Conservation (phyloP, 2,113 vertebrate genomes). For the Gavialis gangeticus region DNA sequence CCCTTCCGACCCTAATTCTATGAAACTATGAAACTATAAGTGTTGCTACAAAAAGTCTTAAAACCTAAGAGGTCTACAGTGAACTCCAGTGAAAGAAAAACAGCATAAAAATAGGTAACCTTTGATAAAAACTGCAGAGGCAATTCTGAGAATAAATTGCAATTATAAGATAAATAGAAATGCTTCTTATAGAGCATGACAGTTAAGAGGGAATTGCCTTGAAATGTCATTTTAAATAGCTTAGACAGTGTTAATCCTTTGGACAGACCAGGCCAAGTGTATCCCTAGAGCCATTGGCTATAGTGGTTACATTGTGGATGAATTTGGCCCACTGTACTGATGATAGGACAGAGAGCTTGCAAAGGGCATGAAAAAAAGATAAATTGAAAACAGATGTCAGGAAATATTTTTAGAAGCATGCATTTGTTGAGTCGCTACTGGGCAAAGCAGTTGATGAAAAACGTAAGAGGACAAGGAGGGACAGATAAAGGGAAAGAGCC, state of each 20-base stretch:
- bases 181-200: slow-evolving; percentile 7
- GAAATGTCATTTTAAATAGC: slow-evolving; percentile 34
- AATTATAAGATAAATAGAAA: neutral
- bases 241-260: slow-evolving; percentile 39
- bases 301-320: neutral
- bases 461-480: neutral
- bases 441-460: slow-evolving; percentile 18
- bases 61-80: neutral
- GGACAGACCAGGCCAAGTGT: slow-evolving; percentile 16
- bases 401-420: slow-evolving; percentile 32
- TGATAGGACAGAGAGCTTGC: neutral
- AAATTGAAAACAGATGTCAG: slow-evolving; percentile 42
- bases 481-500: neutral
- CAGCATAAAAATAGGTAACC: neutral
- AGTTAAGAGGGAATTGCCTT: neutral
- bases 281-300: neutral
- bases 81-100: neutral
- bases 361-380: slow-evolving; percentile 35
- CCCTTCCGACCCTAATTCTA: no score
- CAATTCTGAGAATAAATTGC: neutral
- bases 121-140: neutral
- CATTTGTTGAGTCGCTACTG: slow-evolving; percentile 17
- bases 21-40: no score
- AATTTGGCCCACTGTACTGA: neutral
- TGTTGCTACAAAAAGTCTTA: neutral